phyloP scores from a whole-genome alignment of 1,140 invertebrate species.

The Drosophila tani region DNA sequence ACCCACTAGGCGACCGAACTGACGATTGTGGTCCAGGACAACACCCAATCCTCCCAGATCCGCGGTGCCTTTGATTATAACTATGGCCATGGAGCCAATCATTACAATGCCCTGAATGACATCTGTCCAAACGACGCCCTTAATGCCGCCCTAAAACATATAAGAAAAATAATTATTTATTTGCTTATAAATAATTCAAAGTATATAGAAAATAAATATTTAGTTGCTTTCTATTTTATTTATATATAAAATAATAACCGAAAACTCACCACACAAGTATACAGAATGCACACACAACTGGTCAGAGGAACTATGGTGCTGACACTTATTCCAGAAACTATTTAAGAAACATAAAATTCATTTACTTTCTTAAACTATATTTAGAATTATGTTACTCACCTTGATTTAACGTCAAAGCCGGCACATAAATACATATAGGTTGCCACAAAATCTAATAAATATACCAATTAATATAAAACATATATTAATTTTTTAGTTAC shows the following conservation, averaged over 20 bases:
- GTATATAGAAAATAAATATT: too few species aligned
- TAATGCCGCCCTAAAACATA: slow-evolving; percentile 90
- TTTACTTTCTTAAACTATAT: not conserved
- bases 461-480: not conserved
- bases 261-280: slow-evolving; percentile 90
- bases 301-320: slow-evolving; percentile 89
- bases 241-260: not conserved
- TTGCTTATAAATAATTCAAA: too few species aligned
- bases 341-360: slow-evolving; percentile 27
- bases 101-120: slow-evolving; percentile 92
- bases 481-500: too few species aligned
- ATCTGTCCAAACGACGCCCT: slow-evolving; percentile 95
- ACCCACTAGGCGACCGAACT: slow-evolving; percentile 90
- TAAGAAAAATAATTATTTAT: not conserved
- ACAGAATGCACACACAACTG: slow-evolving; percentile 92
- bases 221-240: too few species aligned
- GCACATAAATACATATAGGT: slow-evolving; percentile 93
- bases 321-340: slow-evolving; percentile 90
- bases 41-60: slow-evolving; percentile 91
- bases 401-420: slow-evolving; percentile 92
- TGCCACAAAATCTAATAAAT: slow-evolving; percentile 86
- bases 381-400: slow-evolving; percentile 74
- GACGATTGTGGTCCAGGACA: slow-evolving; percentile 90
- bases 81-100: slow-evolving; percentile 92
- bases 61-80: slow-evolving; percentile 91